Percentiles rank a stretch among this genome's conserved stretches.
Evolutionary conservation across 2,888 invertebrate species (phyloP).

Genomic region (Lasioglossum leucozonium): DNA sequence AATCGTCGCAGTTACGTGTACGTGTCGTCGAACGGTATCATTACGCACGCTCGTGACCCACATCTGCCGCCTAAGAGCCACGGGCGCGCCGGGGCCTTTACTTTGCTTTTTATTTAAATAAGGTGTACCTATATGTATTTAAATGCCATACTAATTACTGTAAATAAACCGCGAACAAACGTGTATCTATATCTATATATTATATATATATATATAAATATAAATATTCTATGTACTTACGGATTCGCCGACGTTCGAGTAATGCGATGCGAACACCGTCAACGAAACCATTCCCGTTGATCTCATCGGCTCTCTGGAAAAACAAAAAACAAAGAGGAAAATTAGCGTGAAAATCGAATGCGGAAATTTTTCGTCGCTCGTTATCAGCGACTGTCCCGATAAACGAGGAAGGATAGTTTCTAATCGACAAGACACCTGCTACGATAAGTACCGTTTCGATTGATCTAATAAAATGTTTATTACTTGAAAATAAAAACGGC

Average conservation of each 20-base stretch:
- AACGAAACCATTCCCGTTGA: conserved; percentile 64
- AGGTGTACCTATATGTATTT: conserved; percentile 80
- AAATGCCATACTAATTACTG: conserved; percentile 79
- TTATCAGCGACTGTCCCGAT: conserved; percentile 22
- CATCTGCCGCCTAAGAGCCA: conserved; percentile 56
- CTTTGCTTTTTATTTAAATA: conserved; percentile 71
- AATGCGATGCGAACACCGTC: conserved; percentile 42
- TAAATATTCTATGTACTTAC: conserved; percentile 63
- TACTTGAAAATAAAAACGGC: conserved; percentile 32
- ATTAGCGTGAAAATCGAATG: too few species aligned
- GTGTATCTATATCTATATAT: conserved; percentile 69
- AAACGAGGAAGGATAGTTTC: conserved; percentile 46
- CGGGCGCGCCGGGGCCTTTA: conserved; percentile 56
- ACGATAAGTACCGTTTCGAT: conserved; percentile 57
- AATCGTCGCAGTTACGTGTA: conserved; percentile 37
- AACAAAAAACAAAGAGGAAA: neutral
- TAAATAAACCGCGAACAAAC: conserved; percentile 75
- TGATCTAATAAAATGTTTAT: conserved; percentile 69
- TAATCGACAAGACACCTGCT: conserved; percentile 49
- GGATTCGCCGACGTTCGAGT: conserved; percentile 39
- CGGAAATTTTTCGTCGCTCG: too few species aligned
- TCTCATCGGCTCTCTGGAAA: conserved; percentile 57
- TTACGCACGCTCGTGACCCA: conserved; percentile 53
- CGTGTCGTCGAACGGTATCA: conserved; percentile 51
- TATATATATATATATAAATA: conserved; percentile 58